Percentiles rank a stretch among this genome's conserved stretches.
These are phyloP conservation scores for Dolichoris vasculosae DNA, from an alignment of 1,140 invertebrate genomes.

Conservation along the genomic window DNA sequence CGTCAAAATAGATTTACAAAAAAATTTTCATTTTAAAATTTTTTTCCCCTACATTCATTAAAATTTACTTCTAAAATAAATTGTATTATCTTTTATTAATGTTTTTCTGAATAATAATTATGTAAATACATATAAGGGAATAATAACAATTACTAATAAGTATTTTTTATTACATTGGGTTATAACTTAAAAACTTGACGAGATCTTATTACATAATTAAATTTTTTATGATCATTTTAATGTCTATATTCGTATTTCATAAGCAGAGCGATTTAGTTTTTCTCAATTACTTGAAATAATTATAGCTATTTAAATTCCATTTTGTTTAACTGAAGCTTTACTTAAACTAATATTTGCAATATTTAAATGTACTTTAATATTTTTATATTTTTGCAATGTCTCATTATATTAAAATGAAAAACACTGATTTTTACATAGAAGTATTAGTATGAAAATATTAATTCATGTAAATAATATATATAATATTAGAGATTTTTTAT, in stretches of 20 bases:
- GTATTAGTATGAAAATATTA: too few species aligned
- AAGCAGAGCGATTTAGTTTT: background rate
- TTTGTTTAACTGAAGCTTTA: background rate
- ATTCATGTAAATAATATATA: too few species aligned
- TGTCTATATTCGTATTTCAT: background rate
- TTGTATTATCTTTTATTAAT: background rate
- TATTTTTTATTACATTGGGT: background rate
- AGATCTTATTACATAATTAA: background rate
- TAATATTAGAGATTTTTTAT: too few species aligned
- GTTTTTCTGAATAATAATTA: background rate
- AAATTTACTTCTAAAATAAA: background rate
- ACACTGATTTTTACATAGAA: background rate
- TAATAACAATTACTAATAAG: background rate
- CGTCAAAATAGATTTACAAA: background rate
- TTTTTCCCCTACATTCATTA: background rate
- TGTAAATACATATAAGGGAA: background rate
- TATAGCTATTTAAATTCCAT: conserved; percentile 29
- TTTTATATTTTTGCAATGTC: background rate
- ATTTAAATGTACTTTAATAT: background rate
- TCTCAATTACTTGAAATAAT: background rate
- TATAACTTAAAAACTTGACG: background rate
- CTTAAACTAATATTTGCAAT: background rate
- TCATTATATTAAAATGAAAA: background rate
- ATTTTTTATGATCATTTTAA: background rate
- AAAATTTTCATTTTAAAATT: background rate